Evolutionary conservation across 1,140 invertebrate species (phyloP), one percentile per base, ranked within the genome.

Genomic region (Telenomus remus): DNA sequence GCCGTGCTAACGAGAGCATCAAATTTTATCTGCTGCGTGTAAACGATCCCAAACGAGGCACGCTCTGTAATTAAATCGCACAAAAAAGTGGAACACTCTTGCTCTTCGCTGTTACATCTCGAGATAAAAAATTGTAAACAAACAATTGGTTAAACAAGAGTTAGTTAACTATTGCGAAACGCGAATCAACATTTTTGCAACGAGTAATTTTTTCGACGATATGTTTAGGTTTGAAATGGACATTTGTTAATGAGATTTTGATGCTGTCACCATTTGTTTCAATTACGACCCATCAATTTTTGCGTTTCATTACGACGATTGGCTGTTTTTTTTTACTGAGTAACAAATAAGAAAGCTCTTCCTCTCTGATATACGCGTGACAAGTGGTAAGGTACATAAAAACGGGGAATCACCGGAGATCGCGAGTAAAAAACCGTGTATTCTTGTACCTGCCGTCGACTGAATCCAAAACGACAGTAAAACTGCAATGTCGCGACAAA

Each of bases 271-370:
- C 19, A 51, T 12, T 27, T 19, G 46, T 42, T 53, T 53, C 49
- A 53, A 54, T 54, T 64, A 54, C 9, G 48, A 48, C 49, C n/a
- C 48, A 55, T 65, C 35, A 55, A 48, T 55, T 42, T n/a, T 7
- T 42, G 12, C 34, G 13, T 19, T 5, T 35, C 33, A 14, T 27
- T 27, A 27, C 19, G 19, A 6, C 19, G 19, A 27, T 27, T 27
- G 19, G 19, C n/a, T n/a, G n/a, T n/a, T n/a, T n/a, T 27, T 27
- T 27, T 27, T 27, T 27, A 27, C 19, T 27, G 2, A 6, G 19
- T n/a, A 19, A 42, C 27, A 59, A 68, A 68, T 53, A 53, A 66
- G 63, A 66, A 66, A 66, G 63, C 19, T 27, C 19, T 6, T 27
- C 51, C 19, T 27, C 19, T 6, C 6, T 46, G 19, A 54, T 13